phyloP scores from a whole-genome alignment of 2,797 vertebrate genomes.

The Parambassis ranga region DNA sequence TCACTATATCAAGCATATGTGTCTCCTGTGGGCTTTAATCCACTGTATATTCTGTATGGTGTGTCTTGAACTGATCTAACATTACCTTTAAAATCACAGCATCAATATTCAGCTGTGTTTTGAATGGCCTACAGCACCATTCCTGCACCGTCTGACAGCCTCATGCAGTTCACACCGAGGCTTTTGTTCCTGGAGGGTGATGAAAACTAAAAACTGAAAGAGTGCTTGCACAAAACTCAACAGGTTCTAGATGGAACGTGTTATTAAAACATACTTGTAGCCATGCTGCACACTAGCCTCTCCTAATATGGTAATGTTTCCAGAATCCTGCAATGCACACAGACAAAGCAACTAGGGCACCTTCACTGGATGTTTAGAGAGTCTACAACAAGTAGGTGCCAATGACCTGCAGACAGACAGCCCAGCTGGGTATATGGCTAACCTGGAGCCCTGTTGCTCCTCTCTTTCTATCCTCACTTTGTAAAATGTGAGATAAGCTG shows the following conservation, averaged over 20 bases:
- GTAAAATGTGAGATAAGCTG: not conserved
- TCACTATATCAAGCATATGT: not conserved
- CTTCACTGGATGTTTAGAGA: slow-evolving; percentile 61
- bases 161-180: not conserved
- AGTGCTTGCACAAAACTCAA: slow-evolving; percentile 37
- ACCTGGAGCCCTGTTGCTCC: slow-evolving; percentile 20
- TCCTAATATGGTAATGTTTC: slow-evolving; percentile 62
- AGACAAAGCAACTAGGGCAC: slow-evolving; percentile 40
- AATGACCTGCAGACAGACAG: slow-evolving; percentile 61
- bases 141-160: slow-evolving; percentile 33
- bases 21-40: slow-evolving; percentile 2
- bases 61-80: slow-evolving; percentile 33
- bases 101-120: slow-evolving; percentile 48
- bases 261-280: slow-evolving; percentile 44
- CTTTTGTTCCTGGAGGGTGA: slow-evolving; percentile 51
- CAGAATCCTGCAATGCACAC: slow-evolving; percentile 33
- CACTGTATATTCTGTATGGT: not conserved
- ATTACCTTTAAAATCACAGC: slow-evolving; percentile 9
- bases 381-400: slow-evolving; percentile 66
- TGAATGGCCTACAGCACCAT: slow-evolving; percentile 52
- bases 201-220: slow-evolving; percentile 49
- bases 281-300: not conserved
- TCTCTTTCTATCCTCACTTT: slow-evolving; percentile 6
- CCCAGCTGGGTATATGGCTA: slow-evolving; percentile 25
- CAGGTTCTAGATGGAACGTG: slow-evolving; percentile 40